Base-by-base conservation (phyloP, 2,888 invertebrate genomes). In the Pediacus dermestoides region DNA sequence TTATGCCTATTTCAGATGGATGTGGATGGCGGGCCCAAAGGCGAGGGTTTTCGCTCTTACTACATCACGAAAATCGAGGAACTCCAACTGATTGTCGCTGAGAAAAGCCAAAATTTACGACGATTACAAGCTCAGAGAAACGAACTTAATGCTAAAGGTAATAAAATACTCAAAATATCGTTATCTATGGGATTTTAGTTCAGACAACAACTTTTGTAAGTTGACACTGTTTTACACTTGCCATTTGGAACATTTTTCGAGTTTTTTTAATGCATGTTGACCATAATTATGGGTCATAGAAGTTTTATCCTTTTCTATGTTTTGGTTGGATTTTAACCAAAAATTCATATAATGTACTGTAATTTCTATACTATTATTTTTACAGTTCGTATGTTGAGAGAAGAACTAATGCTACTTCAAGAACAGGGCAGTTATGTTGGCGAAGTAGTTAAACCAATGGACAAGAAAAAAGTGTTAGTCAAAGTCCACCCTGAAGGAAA, bases 401-500 rank as follows among this genome's bases (percentile, higher is more conserved):
- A 99, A 66, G 99, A 99, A 66, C 74, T 99, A 1, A 96, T 97
- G 72, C 77, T 97, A 14, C 75, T 99, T 7, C 88, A 89, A 67
- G 99, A 99, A 63, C 99, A 99, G 68, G 99, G 99, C 8, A 96
- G 96, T 10, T 97, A 99, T 72, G 99, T 99, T 2, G 99, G 99
- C 6, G 99, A 99, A 73, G 97, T 99, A 2, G 96, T 97, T 0
- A 97, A 99, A 66, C 95, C 96, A 0, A 99, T 99, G 97, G 99
- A 99, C 70, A 99, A 99, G 70, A 99, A 99, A 73, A 99, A 99
- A 70, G 97, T 99, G 0, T 77, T 99, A 1, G 97, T 99, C 1
- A 99, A 99, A 74, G 96, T 97, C 0, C 97, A 99, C 66, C 97
- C 97, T 0, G 99, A 99, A 72, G 99, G 99, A 44, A 99, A 99